phyloP scores from a whole-genome alignment of 2,888 invertebrate genomes.

The Bursaphelenchus okinawaensis region DNA sequence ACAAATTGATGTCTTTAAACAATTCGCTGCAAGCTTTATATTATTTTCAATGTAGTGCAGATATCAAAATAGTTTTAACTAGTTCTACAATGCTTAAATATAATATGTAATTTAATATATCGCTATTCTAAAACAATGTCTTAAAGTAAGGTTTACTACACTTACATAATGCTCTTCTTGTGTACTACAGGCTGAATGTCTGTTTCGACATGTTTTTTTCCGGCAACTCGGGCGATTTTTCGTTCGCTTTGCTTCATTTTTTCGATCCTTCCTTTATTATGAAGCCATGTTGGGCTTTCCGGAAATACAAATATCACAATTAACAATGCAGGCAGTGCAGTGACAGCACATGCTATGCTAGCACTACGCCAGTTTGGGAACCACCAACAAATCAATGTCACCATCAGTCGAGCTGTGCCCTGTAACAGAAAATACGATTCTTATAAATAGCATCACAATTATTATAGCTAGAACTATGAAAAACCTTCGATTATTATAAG shows the following conservation, averaged over 20 bases:
- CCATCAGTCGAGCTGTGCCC: constrained; percentile 41
- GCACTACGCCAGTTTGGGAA: constrained; percentile 51
- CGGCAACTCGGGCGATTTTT: constrained; percentile 47
- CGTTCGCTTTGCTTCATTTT: constrained; percentile 48
- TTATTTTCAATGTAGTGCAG: too few relatives aligned
- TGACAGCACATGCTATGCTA: constrained; percentile 44
- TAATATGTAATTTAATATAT: too few relatives aligned
- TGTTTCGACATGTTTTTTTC: constrained; percentile 40
- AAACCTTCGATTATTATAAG: too few relatives aligned
- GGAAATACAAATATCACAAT: constrained; percentile 53
- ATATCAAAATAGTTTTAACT: too few relatives aligned
- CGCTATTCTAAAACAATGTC: too few relatives aligned
- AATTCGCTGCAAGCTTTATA: constrained; percentile 36
- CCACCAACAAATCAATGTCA: constrained; percentile 46
- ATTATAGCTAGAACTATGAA: too few relatives aligned
- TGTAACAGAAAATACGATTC: constrained; percentile 11
- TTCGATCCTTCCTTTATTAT: constrained; percentile 37
- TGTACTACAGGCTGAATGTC: constrained; percentile 41
- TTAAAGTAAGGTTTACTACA: neutral
- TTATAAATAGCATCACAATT: too few relatives aligned
- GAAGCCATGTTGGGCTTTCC: constrained; percentile 56
- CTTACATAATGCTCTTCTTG: constrained; percentile 30
- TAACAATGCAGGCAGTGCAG: constrained; percentile 47
- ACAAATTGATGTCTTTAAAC: constrained; percentile 36
- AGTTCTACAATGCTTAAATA: too few relatives aligned